Conservation (phyloP, 2,113 vertebrate genomes). For the Syrmaticus mikado region DNA sequence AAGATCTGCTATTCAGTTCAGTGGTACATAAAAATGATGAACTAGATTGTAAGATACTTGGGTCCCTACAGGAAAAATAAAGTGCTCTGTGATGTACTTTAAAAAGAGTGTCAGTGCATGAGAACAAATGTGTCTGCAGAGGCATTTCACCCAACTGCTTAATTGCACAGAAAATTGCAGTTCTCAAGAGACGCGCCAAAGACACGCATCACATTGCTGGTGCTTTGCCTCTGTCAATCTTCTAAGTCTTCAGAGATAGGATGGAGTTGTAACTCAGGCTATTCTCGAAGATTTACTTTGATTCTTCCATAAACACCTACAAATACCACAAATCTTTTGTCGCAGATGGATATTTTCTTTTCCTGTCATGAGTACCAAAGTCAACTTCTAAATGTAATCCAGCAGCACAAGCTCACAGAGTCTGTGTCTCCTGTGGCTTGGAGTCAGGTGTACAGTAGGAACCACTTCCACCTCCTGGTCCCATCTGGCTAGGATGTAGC, state of each 20-base stretch:
- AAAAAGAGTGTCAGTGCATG: background rate
- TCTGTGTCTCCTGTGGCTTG: rapidly evolving
- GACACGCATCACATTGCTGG: background rate
- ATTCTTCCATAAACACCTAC: background rate
- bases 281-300: background rate
- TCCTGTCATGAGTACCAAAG: background rate
- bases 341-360: background rate
- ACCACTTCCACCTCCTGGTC: background rate
- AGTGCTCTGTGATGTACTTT: background rate
- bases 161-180: background rate
- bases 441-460: background rate
- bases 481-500: background rate
- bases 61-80: background rate
- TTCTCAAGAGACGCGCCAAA: background rate
- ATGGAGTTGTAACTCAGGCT: rapidly evolving
- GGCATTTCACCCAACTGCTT: background rate
- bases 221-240: background rate
- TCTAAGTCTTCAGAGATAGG: background rate
- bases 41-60: background rate
- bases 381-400: background rate
- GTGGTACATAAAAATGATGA: background rate
- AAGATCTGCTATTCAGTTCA: background rate
- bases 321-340: too few species aligned
- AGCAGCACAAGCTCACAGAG: background rate
- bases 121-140: background rate